Evolutionary conservation across 2,888 invertebrate genomes (phyloP).

Genomic region (Caenorhabditis panamensis): DNA sequence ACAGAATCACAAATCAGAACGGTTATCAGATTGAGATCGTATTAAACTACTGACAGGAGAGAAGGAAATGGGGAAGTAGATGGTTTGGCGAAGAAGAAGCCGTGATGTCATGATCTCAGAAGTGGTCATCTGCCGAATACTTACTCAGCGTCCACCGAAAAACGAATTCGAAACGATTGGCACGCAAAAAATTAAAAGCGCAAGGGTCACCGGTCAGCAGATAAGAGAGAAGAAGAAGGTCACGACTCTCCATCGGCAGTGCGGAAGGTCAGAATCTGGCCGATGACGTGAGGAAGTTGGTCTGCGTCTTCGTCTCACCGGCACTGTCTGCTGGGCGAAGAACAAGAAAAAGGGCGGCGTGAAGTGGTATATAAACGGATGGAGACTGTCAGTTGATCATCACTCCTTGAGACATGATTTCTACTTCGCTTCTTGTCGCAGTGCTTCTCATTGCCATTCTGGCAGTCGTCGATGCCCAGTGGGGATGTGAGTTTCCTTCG

Average conservation of each 20-base stretch:
- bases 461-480: constrained; percentile 59
- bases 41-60: constrained; percentile 21
- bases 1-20: constrained; percentile 40
- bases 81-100: constrained; percentile 40
- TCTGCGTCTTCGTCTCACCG: constrained; percentile 28
- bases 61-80: constrained; percentile 22
- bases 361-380: constrained; percentile 37
- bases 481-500: constrained; percentile 52
- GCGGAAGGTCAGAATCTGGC: constrained; percentile 24
- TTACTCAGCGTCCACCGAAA: constrained; percentile 25
- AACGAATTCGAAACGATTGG: constrained; percentile 26
- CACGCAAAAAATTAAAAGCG: constrained; percentile 12
- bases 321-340: constrained; percentile 33
- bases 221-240: constrained; percentile 24
- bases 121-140: constrained; percentile 22
- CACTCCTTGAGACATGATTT: constrained; percentile 49
- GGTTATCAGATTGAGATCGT: constrained; percentile 14
- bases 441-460: constrained; percentile 57
- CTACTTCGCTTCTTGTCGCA: constrained; percentile 44
- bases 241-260: constrained; percentile 22
- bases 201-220: constrained; percentile 22
- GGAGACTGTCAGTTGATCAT: constrained; percentile 38
- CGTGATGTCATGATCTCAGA: constrained; percentile 52
- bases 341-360: constrained; percentile 57
- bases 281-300: constrained; percentile 36